Percentiles rank a stretch among this genome's conserved stretches.
Conservation (phyloP, 1,140 invertebrate species). For the Nixonia krombeini region DNA sequence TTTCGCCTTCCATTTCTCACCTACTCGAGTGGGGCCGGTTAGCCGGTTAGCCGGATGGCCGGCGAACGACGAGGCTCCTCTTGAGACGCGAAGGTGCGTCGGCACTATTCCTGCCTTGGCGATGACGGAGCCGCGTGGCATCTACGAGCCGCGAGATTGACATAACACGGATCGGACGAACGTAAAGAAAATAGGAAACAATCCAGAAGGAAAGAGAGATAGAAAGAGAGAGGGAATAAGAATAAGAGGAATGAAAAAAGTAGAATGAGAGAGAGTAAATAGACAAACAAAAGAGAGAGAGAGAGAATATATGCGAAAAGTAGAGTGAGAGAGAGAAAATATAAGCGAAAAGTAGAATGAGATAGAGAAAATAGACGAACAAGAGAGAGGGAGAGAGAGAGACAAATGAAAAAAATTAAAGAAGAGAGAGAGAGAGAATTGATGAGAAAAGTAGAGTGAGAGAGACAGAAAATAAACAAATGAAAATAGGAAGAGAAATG, state of each 20-base stretch:
- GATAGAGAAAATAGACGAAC: no score
- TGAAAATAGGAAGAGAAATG: no score
- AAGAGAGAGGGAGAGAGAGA: no score
- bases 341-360: not conserved
- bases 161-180: not conserved
- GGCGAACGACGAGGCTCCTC: no score
- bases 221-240: not conserved
- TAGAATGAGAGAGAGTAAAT: no score
- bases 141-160: constrained; percentile 2
- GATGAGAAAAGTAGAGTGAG: not conserved
- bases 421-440: not conserved
- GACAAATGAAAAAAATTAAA: not conserved
- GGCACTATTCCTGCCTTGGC: not conserved
- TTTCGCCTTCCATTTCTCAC: not conserved
- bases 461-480: no score
- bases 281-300: no score
- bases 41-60: not conserved
- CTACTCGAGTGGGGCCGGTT: not conserved
- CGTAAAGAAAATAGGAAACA: constrained; percentile 1
- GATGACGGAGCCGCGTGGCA: not conserved
- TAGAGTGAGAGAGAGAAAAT: not conserved
- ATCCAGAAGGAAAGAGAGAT: not conserved
- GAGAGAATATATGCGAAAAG: not conserved
- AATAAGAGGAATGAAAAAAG: not conserved
- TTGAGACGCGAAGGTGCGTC: not conserved